Evolutionary conservation across 2,888 invertebrate genomes (phyloP).

Genomic region (Netelia virgata): DNA sequence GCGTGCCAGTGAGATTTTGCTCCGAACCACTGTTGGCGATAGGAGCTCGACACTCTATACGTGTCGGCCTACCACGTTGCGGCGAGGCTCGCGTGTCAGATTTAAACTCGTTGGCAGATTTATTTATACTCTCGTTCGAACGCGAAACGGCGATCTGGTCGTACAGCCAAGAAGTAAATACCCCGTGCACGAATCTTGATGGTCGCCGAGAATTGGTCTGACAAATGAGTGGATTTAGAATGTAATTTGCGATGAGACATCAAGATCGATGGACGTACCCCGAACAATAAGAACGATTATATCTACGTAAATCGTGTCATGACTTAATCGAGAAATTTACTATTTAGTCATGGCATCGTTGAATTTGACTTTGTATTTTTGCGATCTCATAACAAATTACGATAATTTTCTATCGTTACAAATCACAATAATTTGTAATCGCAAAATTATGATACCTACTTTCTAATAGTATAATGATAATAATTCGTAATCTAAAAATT

Average conservation of each 20-base stretch:
- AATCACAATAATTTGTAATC: too few species aligned
- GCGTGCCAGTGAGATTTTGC: neutral
- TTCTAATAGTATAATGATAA: neutral
- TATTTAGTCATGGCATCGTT: neutral
- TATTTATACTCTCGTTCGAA: constrained; percentile 58
- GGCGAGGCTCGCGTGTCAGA: constrained; percentile 46
- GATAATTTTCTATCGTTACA: too few species aligned
- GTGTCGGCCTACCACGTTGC: constrained; percentile 17
- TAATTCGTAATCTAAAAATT: neutral
- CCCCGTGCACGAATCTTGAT: neutral
- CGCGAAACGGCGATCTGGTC: neutral
- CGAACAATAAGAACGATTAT: neutral
- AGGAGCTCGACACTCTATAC: constrained; percentile 17
- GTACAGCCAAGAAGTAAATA: neutral
- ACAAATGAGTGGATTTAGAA: neutral
- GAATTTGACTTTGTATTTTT: too few species aligned
- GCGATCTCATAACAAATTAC: too few species aligned
- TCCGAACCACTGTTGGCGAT: constrained; percentile 11
- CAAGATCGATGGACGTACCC: neutral
- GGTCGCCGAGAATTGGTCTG: neutral
- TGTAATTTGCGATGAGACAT: neutral
- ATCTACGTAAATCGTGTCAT: neutral
- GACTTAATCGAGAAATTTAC: neutral
- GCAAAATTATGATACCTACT: too few species aligned
- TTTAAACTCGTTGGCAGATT: constrained; percentile 53